Conservation (phyloP, 2,888 invertebrate genomes). For the Mactromeris polynyma region DNA sequence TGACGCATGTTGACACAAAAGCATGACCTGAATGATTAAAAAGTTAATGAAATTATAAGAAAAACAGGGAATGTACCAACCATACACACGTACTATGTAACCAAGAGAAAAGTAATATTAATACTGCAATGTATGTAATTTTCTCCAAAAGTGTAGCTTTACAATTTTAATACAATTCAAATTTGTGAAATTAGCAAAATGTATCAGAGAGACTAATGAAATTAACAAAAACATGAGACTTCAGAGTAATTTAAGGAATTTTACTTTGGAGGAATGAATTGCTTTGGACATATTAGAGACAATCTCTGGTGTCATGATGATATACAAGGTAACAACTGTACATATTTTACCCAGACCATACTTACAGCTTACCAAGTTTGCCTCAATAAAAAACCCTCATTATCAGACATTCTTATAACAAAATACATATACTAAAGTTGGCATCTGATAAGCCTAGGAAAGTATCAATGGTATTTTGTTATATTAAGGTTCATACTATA, state of each 20-base stretch:
- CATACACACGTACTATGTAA: neutral
- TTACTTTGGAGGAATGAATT: no score
- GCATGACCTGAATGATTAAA: neutral
- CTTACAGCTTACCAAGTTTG: neutral
- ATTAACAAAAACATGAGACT: no score
- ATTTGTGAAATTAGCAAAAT: no score
- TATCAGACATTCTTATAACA: neutral
- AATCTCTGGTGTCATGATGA: no score
- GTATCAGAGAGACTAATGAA: no score
- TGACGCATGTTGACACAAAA: neutral
- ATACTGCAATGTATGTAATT: conserved; percentile 7
- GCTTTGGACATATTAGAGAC: no score
- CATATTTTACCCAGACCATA: neutral
- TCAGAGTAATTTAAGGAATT: no score
- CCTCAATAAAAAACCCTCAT: neutral
- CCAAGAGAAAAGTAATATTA: neutral
- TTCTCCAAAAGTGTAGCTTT: neutral
- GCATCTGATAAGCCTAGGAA: conserved; percentile 3
- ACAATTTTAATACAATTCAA: no score
- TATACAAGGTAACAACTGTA: neutral
- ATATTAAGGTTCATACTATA: neutral
- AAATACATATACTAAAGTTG: conserved; percentile 28
- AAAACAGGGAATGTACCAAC: neutral
- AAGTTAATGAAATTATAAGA: neutral
- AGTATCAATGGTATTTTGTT: conserved; percentile 34